Percentiles rank a stretch among this genome's conserved stretches.
phyloP scores from a whole-genome alignment of 2,888 invertebrate genomes.

The Drosophila histrio region DNA sequence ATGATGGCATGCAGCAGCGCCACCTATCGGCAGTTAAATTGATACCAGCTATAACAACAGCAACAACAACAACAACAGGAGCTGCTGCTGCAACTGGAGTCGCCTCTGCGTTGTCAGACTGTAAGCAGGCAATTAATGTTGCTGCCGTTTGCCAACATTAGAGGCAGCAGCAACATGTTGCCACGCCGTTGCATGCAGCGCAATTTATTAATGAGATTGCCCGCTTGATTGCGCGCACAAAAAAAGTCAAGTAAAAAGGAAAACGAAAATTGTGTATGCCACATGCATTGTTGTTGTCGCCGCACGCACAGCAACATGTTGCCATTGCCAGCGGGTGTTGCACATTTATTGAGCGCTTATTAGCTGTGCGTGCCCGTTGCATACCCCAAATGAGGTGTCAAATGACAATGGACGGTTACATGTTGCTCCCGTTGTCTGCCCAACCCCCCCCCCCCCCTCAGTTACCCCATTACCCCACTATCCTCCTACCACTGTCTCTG shows the following conservation, averaged over 20 bases:
- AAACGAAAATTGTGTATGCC: slow-evolving; percentile 48
- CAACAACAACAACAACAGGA: slow-evolving; percentile 25
- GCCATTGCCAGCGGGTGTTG: slow-evolving; percentile 79
- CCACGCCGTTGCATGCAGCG: slow-evolving; percentile 76
- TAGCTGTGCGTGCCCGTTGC: slow-evolving; percentile 67
- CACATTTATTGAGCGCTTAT: slow-evolving; percentile 82
- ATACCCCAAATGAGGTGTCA: slow-evolving; percentile 82
- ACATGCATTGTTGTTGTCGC: slow-evolving; percentile 60
- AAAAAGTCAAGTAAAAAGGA: not conserved
- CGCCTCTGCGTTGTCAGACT: slow-evolving; percentile 59
- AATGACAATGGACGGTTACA: slow-evolving; percentile 71
- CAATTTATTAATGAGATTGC: slow-evolving; percentile 84
- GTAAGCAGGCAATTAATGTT: slow-evolving; percentile 78
- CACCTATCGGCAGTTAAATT: slow-evolving; percentile 78
- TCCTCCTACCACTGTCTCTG: too few relatives aligned
- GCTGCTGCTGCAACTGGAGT: slow-evolving; percentile 30
- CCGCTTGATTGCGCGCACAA: slow-evolving; percentile 73
- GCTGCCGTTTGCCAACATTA: slow-evolving; percentile 49
- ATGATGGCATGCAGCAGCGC: slow-evolving; percentile 75
- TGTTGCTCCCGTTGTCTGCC: slow-evolving; percentile 24
- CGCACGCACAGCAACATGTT: slow-evolving; percentile 44
- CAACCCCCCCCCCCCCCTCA: slow-evolving; percentile 1
- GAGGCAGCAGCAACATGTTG: slow-evolving; percentile 60
- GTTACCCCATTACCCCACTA: too few relatives aligned
- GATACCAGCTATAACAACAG: slow-evolving; percentile 40